Evolutionary conservation across 2,888 invertebrate species (phyloP).

Genomic region (Limenitis camilla): DNA sequence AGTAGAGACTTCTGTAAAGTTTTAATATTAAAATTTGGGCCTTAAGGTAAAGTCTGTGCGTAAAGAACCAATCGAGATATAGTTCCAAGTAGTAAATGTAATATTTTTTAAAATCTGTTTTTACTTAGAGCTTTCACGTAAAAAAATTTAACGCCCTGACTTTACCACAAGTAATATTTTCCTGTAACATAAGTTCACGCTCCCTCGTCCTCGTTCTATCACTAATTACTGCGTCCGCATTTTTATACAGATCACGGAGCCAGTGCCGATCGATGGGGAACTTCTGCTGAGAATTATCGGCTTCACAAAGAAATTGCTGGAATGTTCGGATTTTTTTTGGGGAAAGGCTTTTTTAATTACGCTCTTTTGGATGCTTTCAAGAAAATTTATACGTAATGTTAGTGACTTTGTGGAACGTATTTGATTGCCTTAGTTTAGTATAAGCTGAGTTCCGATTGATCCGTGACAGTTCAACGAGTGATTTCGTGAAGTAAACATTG

Average conservation of each 20-base stretch:
- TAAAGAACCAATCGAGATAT: too few species aligned
- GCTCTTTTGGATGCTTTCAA: not conserved
- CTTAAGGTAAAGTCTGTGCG: too few species aligned
- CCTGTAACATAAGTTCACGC: conserved; percentile 18
- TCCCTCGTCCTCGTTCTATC: conserved; percentile 27
- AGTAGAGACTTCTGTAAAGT: too few species aligned
- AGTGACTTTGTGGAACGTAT: too few species aligned
- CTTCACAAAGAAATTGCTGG: conserved; percentile 35
- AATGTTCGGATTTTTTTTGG: conserved; percentile 34
- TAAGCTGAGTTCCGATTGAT: too few species aligned
- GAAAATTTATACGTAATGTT: too few species aligned
- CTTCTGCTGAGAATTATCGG: conserved; percentile 43
- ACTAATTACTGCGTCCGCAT: conserved; percentile 63
- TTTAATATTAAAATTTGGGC: too few species aligned
- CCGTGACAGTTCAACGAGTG: too few species aligned
- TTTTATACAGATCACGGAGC: conserved; percentile 69
- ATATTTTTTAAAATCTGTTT: not conserved
- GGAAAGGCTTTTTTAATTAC: conserved; percentile 10
- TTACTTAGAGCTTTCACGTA: not conserved
- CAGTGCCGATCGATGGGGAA: conserved; percentile 53
- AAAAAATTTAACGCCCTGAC: not conserved
- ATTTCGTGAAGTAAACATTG: too few species aligned
- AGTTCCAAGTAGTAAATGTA: too few species aligned
- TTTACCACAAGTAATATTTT: not conserved
- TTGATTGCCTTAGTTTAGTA: too few species aligned